Evolutionary conservation across 2,113 vertebrate genomes (phyloP), one percentile per base, ranked within the genome.

Genomic region (Hemicordylus capensis): DNA sequence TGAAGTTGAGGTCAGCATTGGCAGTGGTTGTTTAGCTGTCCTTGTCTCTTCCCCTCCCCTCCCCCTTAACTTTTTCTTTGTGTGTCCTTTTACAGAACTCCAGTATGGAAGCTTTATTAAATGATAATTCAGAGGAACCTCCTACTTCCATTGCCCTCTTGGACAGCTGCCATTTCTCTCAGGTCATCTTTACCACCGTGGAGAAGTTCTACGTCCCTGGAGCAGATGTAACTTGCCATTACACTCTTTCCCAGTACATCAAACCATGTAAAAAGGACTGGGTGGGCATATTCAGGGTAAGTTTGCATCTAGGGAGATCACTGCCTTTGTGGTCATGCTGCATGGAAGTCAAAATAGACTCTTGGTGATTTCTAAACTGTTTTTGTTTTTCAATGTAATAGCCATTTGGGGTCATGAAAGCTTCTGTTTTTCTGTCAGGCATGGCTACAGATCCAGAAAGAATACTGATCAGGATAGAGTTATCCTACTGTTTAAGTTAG

Each of bases 281-380:
- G 96, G 94, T 97, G 56, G 96, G 96, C 74, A 95, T 97, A 85
- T 97, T 97, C 87, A 92, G 89, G 85, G 96, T 97, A 54, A 94
- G 95, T 39, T 37, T 19, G 6, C 4, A 0, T 83, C 2, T 20
- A 11, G 58, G 26, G n/a, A 78, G 54, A 2, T 9, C 6, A 42
- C 15, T 31, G 8, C 44, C 26, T 61, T 56, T 48, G n/a, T 51
- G 17, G 5, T 48, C 5, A n/a, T 51, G 44, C 42, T 37, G 28
- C 39, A 37, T n/a, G 14, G 66, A 37, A n/a, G 14, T 37, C 34
- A 31, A 39, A 61, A 59, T 59, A 61, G 8, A 46, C 44, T 44
- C 44, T 59, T 14, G 9, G 28, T 72, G 26, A 34, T 26, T 51
- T 22, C 44, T 28, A 20, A 73, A 48, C 11, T 85, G 42, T 48